A percentile compares a stretch with the other conserved stretches of the same genome.
Conservation (phyloP, 64 coral and sea anemone species). For the Porites australiensis region DNA sequence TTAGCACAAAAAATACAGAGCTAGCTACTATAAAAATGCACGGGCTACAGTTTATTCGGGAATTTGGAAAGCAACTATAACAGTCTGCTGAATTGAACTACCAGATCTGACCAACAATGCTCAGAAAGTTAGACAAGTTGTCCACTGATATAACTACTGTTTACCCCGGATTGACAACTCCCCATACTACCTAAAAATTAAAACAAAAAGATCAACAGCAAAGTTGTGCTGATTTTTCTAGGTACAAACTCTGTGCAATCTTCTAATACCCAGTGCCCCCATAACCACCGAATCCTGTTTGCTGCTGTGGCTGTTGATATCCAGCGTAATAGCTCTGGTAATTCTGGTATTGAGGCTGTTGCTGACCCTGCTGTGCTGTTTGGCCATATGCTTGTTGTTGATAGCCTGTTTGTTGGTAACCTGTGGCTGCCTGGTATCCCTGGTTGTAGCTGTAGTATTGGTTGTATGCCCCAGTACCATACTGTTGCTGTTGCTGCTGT, state of each 20-base stretch:
- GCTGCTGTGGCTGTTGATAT: constrained; percentile 62
- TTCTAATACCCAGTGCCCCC: constrained; percentile 9
- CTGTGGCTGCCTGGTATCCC: constrained; percentile 51
- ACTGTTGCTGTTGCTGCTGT: constrained; percentile 36
- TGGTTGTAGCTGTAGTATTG: constrained; percentile 80
- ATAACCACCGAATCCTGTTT: background rate
- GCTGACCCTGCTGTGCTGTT: background rate
- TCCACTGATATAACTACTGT: too few species aligned
- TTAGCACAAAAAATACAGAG: too few species aligned
- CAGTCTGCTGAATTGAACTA: too few species aligned
- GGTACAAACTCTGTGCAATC: background rate
- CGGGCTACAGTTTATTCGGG: too few species aligned
- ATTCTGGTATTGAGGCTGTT: constrained; percentile 10
- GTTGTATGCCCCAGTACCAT: constrained; percentile 4
- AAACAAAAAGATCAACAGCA: too few species aligned
- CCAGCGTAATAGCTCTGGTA: constrained; percentile 58
- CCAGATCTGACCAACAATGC: too few species aligned
- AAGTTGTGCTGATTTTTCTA: too few species aligned
- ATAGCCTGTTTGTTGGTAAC: constrained; percentile 44
- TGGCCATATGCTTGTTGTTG: constrained; percentile 10
- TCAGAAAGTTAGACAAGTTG: too few species aligned
- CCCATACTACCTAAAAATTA: too few species aligned
- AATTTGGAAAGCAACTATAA: too few species aligned
- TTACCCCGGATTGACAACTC: too few species aligned
- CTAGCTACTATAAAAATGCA: too few species aligned